A percentile compares a stretch with the other conserved stretches of the same genome.
Conservation (phyloP, 1,140 invertebrate species). For the Drosophila bipectinata region DNA sequence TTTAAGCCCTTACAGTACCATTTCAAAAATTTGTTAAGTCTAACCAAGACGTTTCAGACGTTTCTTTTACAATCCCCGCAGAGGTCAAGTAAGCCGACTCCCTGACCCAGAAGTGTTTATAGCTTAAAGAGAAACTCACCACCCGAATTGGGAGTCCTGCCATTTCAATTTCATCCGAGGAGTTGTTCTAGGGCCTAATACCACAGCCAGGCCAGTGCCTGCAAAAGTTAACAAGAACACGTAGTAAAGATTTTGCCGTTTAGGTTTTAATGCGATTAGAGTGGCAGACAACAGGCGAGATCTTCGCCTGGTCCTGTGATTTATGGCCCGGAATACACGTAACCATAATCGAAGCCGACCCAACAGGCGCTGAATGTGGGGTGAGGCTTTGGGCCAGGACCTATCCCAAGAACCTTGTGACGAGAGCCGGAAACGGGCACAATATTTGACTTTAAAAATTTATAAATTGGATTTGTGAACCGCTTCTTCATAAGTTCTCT, state of each 20-base stretch:
- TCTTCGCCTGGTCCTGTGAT: slow-evolving; percentile 55
- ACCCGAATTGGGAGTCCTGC: background rate
- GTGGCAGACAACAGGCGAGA: slow-evolving; percentile 50
- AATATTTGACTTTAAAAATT: slow-evolving; percentile 75
- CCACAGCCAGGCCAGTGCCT: slow-evolving; percentile 9
- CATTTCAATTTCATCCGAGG: slow-evolving; percentile 10
- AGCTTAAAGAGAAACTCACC: slow-evolving; percentile 23
- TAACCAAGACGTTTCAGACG: background rate
- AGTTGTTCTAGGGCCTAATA: slow-evolving; percentile 13
- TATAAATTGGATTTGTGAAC: slow-evolving; percentile 77
- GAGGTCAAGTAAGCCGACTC: slow-evolving; percentile 3
- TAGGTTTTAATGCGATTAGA: slow-evolving; percentile 79
- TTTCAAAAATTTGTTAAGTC: background rate
- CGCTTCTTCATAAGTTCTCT: slow-evolving; percentile 72
- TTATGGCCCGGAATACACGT: slow-evolving; percentile 63
- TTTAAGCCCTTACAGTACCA: background rate
- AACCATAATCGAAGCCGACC: slow-evolving; percentile 56
- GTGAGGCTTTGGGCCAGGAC: background rate
- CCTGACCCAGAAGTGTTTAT: slow-evolving; percentile 41
- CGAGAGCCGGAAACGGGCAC: background rate
- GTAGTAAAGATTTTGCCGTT: slow-evolving; percentile 74
- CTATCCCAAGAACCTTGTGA: slow-evolving; percentile 5
- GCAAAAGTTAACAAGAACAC: slow-evolving; percentile 76
- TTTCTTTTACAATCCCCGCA: background rate
- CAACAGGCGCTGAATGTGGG: slow-evolving; percentile 4